Evolutionary conservation across 2,888 invertebrate species (phyloP).

Genomic region (Chelonus formosanus): DNA sequence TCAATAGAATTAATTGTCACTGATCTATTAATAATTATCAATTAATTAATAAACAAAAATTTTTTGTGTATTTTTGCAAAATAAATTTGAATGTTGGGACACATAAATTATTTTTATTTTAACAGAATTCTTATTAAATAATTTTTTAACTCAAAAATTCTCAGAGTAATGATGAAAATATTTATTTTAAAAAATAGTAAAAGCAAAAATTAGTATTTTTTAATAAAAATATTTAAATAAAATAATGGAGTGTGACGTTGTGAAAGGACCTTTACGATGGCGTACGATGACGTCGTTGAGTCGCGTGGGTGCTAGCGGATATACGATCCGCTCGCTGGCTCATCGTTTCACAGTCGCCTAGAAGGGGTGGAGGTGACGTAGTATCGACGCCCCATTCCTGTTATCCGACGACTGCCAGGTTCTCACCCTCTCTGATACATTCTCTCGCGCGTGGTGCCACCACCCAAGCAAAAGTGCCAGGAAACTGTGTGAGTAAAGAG

Average conservation of each 20-base stretch:
- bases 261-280: constrained; percentile 7
- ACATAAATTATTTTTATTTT: no score
- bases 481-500: constrained; percentile 9
- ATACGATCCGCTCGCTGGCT: constrained; percentile 23
- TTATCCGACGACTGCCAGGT: constrained; percentile 20
- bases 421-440: constrained; percentile 19
- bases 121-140: no score
- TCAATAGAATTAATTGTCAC: no score
- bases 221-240: background rate
- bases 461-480: constrained; percentile 12
- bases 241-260: constrained; percentile 7
- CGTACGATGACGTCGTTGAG: constrained; percentile 19
- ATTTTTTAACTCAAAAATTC: no score
- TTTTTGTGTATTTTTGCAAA: no score
- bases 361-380: constrained; percentile 17
- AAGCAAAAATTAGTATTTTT: background rate
- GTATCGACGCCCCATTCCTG: constrained; percentile 24
- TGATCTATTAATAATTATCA: no score
- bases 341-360: constrained; percentile 20
- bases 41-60: no score
- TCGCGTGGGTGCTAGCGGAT: constrained; percentile 24
- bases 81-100: no score
- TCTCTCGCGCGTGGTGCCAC: constrained; percentile 18
- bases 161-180: no score
- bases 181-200: background rate